Percentiles rank a stretch among this genome's conserved stretches.
Evolutionary conservation across 2,113 vertebrate genomes (phyloP).

Genomic region (Ariopsis seemanni): DNA sequence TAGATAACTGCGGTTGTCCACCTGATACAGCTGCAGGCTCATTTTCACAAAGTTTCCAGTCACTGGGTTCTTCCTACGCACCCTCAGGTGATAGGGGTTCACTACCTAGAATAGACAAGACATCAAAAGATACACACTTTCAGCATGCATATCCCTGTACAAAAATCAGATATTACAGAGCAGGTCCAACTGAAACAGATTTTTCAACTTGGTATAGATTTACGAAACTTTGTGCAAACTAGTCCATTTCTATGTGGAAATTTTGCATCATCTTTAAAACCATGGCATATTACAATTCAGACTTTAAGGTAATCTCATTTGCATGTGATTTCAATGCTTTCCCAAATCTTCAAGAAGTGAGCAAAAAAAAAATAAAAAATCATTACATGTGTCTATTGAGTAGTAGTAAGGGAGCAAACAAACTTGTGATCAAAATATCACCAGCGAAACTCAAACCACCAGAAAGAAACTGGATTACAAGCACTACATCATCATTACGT

Average conservation of each 20-base stretch:
- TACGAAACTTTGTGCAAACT: not conserved
- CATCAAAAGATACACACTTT: not conserved
- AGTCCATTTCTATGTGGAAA: not conserved
- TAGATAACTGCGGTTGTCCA: conserved; percentile 95
- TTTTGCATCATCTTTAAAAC: not conserved
- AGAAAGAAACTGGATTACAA: not conserved
- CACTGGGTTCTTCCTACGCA: conserved; percentile 92
- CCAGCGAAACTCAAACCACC: not conserved
- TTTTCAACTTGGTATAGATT: not conserved
- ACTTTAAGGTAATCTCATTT: not conserved
- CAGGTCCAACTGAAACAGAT: not conserved
- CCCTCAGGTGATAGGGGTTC: conserved; percentile 92
- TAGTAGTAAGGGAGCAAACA: not conserved
- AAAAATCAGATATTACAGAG: not conserved
- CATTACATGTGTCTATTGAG: not conserved
- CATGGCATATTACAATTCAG: not conserved
- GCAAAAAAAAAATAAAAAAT: not conserved
- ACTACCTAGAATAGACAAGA: conserved; percentile 78
- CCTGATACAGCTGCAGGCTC: conserved; percentile 98
- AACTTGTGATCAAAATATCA: not conserved
- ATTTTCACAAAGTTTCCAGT: conserved; percentile 96
- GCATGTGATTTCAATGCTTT: not conserved
- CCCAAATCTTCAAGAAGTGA: not conserved
- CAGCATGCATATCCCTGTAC: not conserved
- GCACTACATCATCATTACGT: not conserved